Base-by-base conservation (phyloP, 2,113 vertebrate species). In the Penelope pileata region DNA sequence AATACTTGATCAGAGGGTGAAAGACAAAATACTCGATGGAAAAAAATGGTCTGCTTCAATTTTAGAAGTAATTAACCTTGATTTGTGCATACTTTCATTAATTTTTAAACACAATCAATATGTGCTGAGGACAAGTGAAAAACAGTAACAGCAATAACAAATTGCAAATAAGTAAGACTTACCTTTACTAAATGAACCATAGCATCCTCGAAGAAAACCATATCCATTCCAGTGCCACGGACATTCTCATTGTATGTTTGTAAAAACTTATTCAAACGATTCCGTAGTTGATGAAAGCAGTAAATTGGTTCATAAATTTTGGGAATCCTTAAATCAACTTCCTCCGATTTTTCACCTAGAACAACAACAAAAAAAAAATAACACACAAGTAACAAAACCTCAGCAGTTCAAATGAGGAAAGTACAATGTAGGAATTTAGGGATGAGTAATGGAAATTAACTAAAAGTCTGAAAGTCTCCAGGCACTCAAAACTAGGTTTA, bases 171-270 rank as follows among this genome's bases (percentile, higher is more conserved):
- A 75, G 12, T 27, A 75, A 90, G n/a, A 74, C 42, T 47, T 98
- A 99, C 99, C 99, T 99, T 99, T 80, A 99, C 96, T 93, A 99
- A 97, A 95, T 99, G 99, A 88, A 98, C 95, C 98, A 99, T 99
- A 8, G 99, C 99, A 90, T 99, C 99, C 38, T 96, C 97, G 84
- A 99, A 99, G 96, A 99, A 99, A 59, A 99, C 99, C 98, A 99
- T 96, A 88, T 99, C 99, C 98, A 99, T 98, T 70, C 98, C 98
- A 29, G 98, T 94, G 16, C 99, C 99, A 21, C 98, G 98, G 73
- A 99, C 80, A 40, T 94, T 99, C 81, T 99, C 99, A 29, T 99
- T 99, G 81, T 99, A 99, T 38, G 96, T 94, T 91, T 97, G 96
- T 59, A 99, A 96, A 96, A 99, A 99, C 96, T 97, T 98, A 94